Conservation (phyloP, 2,888 invertebrate genomes). For the Penaeus monodon region DNA sequence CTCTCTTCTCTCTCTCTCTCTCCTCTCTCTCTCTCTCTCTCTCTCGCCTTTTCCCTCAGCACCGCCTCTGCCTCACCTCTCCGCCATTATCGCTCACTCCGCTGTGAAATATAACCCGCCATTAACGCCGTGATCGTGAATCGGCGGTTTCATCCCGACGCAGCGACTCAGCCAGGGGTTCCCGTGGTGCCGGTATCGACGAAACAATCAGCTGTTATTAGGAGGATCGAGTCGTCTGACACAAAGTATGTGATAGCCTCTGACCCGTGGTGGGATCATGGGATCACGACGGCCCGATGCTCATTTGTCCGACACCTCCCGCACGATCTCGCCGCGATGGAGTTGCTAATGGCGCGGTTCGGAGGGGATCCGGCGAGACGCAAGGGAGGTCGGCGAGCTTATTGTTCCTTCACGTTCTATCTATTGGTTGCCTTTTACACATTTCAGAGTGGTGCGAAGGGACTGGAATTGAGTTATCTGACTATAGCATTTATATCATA, state of each 20-base stretch:
- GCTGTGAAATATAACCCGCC: slow-evolving; percentile 1
- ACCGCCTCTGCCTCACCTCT: too few species aligned
- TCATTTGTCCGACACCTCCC: slow-evolving; percentile 16
- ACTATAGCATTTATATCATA: too few species aligned
- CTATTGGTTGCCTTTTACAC: too few species aligned
- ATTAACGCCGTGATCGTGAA: slow-evolving; percentile 5
- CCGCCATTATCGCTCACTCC: neutral
- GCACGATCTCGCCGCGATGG: slow-evolving; percentile 8
- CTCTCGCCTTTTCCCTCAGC: too few species aligned
- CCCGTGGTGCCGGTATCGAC: neutral
- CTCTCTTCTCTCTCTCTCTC: neutral
- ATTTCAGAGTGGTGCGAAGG: too few species aligned
- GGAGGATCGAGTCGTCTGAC: slow-evolving; percentile 11
- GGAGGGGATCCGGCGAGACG: neutral
- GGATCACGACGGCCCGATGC: slow-evolving; percentile 9
- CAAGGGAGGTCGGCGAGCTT: neutral
- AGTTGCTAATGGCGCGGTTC: neutral
- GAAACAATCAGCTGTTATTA: neutral
- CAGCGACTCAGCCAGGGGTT: too few species aligned
- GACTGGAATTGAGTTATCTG: too few species aligned
- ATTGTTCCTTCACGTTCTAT: neutral
- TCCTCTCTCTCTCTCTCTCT: too few species aligned
- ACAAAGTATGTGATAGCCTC: slow-evolving; percentile 19
- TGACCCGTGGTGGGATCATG: slow-evolving; percentile 8
- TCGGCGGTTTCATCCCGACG: neutral